Base-by-base conservation (phyloP, 2,888 invertebrate genomes). In the Anticlea derivata region DNA sequence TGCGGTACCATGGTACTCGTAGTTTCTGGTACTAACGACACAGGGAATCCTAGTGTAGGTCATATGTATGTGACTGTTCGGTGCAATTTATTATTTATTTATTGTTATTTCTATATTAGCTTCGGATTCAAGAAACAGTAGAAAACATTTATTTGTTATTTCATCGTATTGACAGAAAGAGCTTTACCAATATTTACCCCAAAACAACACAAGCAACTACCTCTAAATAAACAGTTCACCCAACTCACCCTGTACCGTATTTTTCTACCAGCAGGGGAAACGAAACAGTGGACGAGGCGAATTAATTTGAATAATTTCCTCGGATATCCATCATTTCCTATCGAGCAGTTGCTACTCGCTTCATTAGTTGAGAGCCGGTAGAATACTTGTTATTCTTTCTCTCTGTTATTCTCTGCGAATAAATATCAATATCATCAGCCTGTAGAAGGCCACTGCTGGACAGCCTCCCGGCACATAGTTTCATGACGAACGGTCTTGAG, bases 281-380 rank as follows among this genome's bases (percentile, higher is more conserved):
- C 58, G 56, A 56, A 59, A 55, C 55, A 47, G 31, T 50, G 61
- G 50, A 50, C 43, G 49, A 41, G 43, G 38, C 62, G 54, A 70
- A 83, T 86, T 78, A 70, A 86, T 86, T 86, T 81, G 73, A 86
- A 86, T 86, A 86, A 80, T 80, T 83, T 71, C 64, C 64, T 53
- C 48, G 69, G 62, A 65, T 74, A 79, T 79, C 75, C 79, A 78
- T 80, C 78, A 80, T 76, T 74, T 75, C 67, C 66, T 48, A 53
- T 48, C 53, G 39, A 53, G 48, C 46, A 46, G 30, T 24, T 37
- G 20, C 45, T 37, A 24, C 43, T 23, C 43, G 47, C 48, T 45
- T 39, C 47, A 48, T 38, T 48, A 53, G 43, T 39, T 38, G 49
- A 48, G 48, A 26, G 35, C 35, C 30, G 26, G 34, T 22, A 31